phyloP scores from a whole-genome alignment of 2,888 invertebrate genomes.

The Nezara viridula region DNA sequence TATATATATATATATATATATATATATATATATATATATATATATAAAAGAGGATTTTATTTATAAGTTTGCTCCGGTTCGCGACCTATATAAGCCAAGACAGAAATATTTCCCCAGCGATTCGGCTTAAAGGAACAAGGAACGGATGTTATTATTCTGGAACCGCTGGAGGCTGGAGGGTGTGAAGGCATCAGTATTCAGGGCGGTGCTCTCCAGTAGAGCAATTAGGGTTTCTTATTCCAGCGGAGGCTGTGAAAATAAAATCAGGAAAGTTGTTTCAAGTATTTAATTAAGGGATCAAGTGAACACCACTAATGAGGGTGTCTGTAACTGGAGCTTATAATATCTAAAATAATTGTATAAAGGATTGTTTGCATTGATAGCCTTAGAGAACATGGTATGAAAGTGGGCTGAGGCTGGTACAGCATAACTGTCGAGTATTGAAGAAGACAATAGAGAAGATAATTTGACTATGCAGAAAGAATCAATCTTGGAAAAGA shows the following conservation, averaged over 20 bases:
- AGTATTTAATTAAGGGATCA: slow-evolving; percentile 21
- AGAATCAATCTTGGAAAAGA: too few relatives aligned
- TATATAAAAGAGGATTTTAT: not conserved
- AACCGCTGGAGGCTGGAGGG: not conserved
- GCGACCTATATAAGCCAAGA: not conserved
- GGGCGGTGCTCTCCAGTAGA: not conserved
- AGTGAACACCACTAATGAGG: too few relatives aligned
- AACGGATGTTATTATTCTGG: slow-evolving; percentile 6
- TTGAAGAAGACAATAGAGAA: too few relatives aligned
- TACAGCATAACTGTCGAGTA: too few relatives aligned
- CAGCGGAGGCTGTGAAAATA: not conserved
- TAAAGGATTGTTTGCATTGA: too few relatives aligned
- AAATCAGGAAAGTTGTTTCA: not conserved
- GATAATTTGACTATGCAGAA: too few relatives aligned
- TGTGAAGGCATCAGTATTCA: slow-evolving; percentile 24
- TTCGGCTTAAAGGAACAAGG: not conserved
- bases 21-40: too few relatives aligned
- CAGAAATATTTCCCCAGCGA: slow-evolving; percentile 24
- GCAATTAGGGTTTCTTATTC: slow-evolving; percentile 31
- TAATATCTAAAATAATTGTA: too few relatives aligned
- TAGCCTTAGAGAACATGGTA: too few relatives aligned
- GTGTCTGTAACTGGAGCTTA: too few relatives aligned
- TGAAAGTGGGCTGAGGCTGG: too few relatives aligned
- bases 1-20: too few relatives aligned
- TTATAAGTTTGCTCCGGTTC: not conserved